phyloP scores from a whole-genome alignment of 2,888 invertebrate species.

The Enoplolaimus lenunculus region DNA sequence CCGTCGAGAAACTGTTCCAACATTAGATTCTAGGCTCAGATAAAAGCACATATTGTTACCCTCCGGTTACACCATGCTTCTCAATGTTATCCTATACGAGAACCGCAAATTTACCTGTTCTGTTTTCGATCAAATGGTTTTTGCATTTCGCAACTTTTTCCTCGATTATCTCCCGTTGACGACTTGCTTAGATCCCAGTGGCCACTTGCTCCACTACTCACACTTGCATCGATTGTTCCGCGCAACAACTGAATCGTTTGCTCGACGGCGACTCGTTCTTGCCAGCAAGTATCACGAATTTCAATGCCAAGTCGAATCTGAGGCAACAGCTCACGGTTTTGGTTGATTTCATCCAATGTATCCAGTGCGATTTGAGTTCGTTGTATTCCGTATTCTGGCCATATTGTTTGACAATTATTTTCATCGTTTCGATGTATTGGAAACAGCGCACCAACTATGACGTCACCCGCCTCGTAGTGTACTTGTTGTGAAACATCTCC shows the following conservation, averaged over 20 bases:
- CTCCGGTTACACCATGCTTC: too few relatives aligned
- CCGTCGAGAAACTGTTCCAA: neutral
- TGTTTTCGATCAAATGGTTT: too few relatives aligned
- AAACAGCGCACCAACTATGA: constrained; percentile 24
- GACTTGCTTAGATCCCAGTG: too few relatives aligned
- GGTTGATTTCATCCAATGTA: constrained; percentile 54
- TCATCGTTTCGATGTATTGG: constrained; percentile 30
- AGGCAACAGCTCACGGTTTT: constrained; percentile 49
- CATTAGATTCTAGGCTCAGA: too few relatives aligned
- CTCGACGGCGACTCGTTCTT: constrained; percentile 61
- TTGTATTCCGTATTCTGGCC: constrained; percentile 63
- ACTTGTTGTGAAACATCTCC: too few relatives aligned
- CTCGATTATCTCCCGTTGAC: too few relatives aligned
- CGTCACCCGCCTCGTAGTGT: constrained; percentile 18
- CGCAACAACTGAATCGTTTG: constrained; percentile 50
- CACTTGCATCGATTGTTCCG: constrained; percentile 27
- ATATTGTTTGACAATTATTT: constrained; percentile 51
- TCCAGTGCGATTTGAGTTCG: constrained; percentile 47
- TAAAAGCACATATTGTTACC: too few relatives aligned
- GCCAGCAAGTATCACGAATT: constrained; percentile 67
- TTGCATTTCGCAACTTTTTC: too few relatives aligned
- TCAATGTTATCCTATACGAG: too few relatives aligned
- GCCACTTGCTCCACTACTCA: neutral
- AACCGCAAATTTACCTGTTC: too few relatives aligned
- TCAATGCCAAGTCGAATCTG: constrained; percentile 53